Evolutionary conservation across 2,797 vertebrate species (phyloP).

Genomic region (Octomys mimax): DNA sequence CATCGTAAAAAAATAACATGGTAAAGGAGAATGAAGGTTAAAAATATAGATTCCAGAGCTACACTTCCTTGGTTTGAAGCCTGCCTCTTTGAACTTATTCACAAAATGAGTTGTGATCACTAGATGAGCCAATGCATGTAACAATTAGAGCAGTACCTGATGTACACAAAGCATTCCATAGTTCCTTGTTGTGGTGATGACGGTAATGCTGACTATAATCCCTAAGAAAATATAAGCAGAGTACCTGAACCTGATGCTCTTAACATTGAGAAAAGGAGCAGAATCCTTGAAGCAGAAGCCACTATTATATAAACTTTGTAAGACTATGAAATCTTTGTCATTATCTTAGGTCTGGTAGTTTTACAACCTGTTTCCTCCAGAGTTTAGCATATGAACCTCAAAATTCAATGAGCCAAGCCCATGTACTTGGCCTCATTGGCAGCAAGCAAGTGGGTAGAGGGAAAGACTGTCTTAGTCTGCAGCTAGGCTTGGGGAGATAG

Average conservation of each 20-base stretch:
- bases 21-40: background rate
- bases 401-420: constrained; percentile 30
- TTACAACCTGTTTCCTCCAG: constrained; percentile 40
- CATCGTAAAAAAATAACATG: background rate
- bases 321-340: constrained; percentile 4
- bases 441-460: constrained; percentile 1
- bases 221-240: constrained; percentile 41
- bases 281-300: background rate
- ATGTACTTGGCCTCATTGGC: background rate
- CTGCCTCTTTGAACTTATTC: background rate
- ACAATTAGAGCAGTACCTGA: constrained; percentile 41
- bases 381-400: constrained; percentile 17
- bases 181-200: background rate
- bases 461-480: constrained; percentile 9
- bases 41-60: background rate
- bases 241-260: background rate
- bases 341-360: background rate
- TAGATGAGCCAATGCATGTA: constrained; percentile 21
- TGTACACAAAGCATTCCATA: background rate
- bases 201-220: background rate
- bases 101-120: constrained; percentile 41
- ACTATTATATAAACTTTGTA: constrained; percentile 28
- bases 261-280: background rate
- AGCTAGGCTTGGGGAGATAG: background rate
- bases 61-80: background rate